Evolutionary conservation across 2,797 vertebrate genomes (phyloP), one percentile per base, ranked within the genome.

Genomic region (Microchirus variegatus): DNA sequence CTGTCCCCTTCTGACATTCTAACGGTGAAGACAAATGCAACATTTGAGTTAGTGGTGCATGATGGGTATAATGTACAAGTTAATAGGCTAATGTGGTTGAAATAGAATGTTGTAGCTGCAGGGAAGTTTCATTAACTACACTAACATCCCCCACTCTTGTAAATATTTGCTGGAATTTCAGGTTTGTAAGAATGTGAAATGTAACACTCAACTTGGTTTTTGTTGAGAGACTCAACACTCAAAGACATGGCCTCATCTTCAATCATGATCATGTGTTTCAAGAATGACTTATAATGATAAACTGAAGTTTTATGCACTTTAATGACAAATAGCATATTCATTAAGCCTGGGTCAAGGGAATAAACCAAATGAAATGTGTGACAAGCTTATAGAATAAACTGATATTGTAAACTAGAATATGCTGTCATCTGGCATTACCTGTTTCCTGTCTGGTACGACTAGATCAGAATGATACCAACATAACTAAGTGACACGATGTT

Each of bases 1-100:
- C 96, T 98, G 93, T 99, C 97, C 81, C 97, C 97, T 96, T 99
- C 97, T 91, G 97, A 97, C 97, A 99, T 99, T 88, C 94, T 97
- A 93, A 77, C 88, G 90, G 85, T 87, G 4, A 75, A 67, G 44
- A 88, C 63, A 68, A 58, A 87, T 40, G 31, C 2, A 11, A 68
- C 16, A 62, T 56, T 53, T 59, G 48, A 3, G 73, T 75, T 66
- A 70, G 50, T 3, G 2, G 1, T 11, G 13, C 17, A 26, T 51
- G 2, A 15, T 46, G 11, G 9, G 44, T 10, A n/a, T n/a, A 12
- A 12, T 11, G 51, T 35, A 16, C 3, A 42, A 4, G 6, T 9
- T 11, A 40, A 22, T 16, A 41, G 4, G 10, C 10, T 35, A 44
- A 10, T 56, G 18, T 40, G 13, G 45, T 7, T 63, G 22, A 58